Base-by-base conservation (phyloP, 2,888 invertebrate genomes). In the Frankliniella fusca region DNA sequence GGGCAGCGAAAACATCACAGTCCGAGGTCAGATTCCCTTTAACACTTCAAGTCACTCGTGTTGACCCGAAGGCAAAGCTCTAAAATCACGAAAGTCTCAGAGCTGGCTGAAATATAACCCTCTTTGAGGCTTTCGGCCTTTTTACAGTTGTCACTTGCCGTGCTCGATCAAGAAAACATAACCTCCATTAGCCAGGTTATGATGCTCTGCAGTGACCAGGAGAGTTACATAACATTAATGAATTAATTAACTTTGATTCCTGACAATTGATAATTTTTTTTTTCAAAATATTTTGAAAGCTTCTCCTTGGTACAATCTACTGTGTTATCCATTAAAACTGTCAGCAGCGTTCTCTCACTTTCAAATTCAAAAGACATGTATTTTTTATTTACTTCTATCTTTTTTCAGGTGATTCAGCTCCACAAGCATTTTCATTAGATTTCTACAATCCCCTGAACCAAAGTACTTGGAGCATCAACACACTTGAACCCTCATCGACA, bases 401-500 rank as follows among this genome's bases (percentile, higher is more conserved):
- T 20, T 8, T 61, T 61, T 11, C 18, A n/a, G 61, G 11, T 61
- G 12, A 18, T 61, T 61, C 18, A 61, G 20, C n/a, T 61, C 1
- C 15, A 15, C 20, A 0, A 70, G 0, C 70, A 27, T 76, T 27
- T 76, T 76, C 27, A 12, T 76, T 76, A 27, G 70, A 70, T 54
- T 54, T 61, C 3, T 76, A 76, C 70, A 76, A 27, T 10, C 70
- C 70, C 8, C 9, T 12, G 1, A 76, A 76, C 27, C 27, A 76
- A 27, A 76, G 70, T 27, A 9, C 27, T 27, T 76, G 70, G 70
- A 27, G 12, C 1, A 12, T 76, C 70, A 27, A 11, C 5, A 76
- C 9, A 11, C 70, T 76, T 10, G 11, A 82, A 49, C 82, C 85
- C 9, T 84, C 85, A 27, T 86, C 85, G n/a, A 85, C 83, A 18